Evolutionary conservation across 2,888 invertebrate genomes (phyloP).

Genomic region (Julus scanicus): DNA sequence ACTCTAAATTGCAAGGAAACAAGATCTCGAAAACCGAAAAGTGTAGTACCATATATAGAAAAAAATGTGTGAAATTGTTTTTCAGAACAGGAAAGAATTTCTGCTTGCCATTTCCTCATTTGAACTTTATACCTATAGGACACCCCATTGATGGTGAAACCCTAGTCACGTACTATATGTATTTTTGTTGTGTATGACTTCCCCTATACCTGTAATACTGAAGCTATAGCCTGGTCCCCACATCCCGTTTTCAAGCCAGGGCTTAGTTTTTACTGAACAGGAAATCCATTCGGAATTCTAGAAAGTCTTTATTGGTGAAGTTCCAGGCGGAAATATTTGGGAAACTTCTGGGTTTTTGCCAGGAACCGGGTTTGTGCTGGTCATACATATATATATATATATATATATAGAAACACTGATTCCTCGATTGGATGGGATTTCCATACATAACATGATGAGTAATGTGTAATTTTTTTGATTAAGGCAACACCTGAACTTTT

Average conservation of each 20-base stretch:
- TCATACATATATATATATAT: too few relatives aligned
- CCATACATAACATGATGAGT: too few relatives aligned
- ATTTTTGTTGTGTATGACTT: not conserved
- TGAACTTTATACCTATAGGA: not conserved
- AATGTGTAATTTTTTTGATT: not conserved
- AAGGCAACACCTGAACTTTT: not conserved
- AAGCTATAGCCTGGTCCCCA: not conserved
- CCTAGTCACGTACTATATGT: not conserved
- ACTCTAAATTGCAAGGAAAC: too few relatives aligned
- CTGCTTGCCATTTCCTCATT: not conserved
- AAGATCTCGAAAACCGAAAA: too few relatives aligned
- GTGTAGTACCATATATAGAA: too few relatives aligned
- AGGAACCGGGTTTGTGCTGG: not conserved
- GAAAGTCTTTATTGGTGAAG: not conserved
- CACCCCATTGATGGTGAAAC: slow-evolving; percentile 6
- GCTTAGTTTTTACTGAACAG: not conserved
- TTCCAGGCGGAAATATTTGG: not conserved
- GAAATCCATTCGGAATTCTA: not conserved
- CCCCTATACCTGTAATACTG: not conserved
- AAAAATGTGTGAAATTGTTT: too few relatives aligned
- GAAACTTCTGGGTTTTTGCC: not conserved
- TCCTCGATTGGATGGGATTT: not conserved
- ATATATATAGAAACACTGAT: not conserved
- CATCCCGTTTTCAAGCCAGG: not conserved
- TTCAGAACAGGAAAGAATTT: not conserved